These are phyloP conservation scores for Aphrophora alni DNA, from an alignment of 2,888 invertebrate species.

Conservation along the genomic window DNA sequence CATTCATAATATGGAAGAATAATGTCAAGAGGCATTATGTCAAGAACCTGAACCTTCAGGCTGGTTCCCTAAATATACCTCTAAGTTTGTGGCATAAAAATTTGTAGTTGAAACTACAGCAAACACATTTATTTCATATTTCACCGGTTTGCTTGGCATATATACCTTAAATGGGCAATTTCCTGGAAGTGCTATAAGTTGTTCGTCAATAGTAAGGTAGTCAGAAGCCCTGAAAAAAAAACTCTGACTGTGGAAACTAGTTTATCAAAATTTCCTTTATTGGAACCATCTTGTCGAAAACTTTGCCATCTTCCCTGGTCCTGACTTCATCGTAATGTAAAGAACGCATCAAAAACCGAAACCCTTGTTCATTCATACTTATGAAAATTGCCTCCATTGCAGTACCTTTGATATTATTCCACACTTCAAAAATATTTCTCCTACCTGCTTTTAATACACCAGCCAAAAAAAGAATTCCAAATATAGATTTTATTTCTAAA, in stretches of 20 bases:
- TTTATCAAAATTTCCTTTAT: neutral
- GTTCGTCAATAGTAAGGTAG: neutral
- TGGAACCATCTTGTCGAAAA: neutral
- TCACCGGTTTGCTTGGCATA: constrained; percentile 14
- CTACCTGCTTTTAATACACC: constrained; percentile 15
- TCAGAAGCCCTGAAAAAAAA: neutral
- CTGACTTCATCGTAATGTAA: neutral
- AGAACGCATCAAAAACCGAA: neutral
- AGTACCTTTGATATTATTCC: neutral
- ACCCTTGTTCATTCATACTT: neutral
- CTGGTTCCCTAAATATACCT: constrained; percentile 4
- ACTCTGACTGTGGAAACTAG: neutral
- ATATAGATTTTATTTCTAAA: constrained; percentile 22
- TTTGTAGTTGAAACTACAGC: neutral
- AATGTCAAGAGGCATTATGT: neutral
- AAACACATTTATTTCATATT: constrained; percentile 16
- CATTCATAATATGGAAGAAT: neutral
- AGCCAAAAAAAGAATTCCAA: constrained; percentile 19
- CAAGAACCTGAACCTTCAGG: neutral
- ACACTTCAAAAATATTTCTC: constrained; percentile 22
- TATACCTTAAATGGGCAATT: constrained; percentile 21
- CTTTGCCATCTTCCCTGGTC: neutral
- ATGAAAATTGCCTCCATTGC: neutral
- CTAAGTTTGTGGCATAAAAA: neutral
- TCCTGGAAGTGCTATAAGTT: constrained; percentile 15